A percentile compares a stretch with the other conserved stretches of the same genome.
phyloP scores from a whole-genome alignment of 2,888 invertebrate genomes.

The Diarsia mendica region DNA sequence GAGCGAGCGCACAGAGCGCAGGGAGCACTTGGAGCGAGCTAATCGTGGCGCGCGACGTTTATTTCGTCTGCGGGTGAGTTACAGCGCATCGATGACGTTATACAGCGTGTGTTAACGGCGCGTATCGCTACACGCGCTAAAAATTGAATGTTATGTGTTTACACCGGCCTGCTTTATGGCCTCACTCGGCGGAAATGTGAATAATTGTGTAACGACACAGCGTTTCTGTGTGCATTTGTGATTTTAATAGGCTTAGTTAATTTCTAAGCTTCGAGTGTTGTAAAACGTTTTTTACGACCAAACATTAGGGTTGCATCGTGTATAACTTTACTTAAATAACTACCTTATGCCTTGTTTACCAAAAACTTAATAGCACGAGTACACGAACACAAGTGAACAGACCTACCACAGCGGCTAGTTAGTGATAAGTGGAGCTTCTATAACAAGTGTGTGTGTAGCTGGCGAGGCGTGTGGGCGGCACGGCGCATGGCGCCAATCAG shows the following conservation, averaged over 20 bases:
- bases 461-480: conserved; percentile 9
- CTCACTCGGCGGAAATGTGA: conserved; percentile 8
- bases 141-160: conserved; percentile 32
- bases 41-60: conserved; percentile 63
- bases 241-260: not conserved
- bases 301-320: not conserved
- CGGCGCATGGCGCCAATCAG: conserved; percentile 41
- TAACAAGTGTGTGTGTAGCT: not conserved
- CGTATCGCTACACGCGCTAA: conserved; percentile 16
- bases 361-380: not conserved
- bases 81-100: conserved; percentile 45
- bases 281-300: not conserved
- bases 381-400: not conserved
- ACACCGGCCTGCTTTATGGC: conserved; percentile 24
- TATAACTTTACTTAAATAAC: not conserved
- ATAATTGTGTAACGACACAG: conserved; percentile 4
- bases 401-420: not conserved
- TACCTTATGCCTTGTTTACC: not conserved
- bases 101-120: conserved; percentile 34
- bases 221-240: not conserved
- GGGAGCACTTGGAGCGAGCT: conserved; percentile 25
- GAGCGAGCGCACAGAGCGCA: conserved; percentile 19
- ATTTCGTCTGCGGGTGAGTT: conserved; percentile 57
- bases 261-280: not conserved
- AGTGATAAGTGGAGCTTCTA: not conserved